These are phyloP conservation scores for Apogon hyalosoma DNA, from an alignment of 2,797 vertebrate genomes.

Conservation along the genomic window DNA sequence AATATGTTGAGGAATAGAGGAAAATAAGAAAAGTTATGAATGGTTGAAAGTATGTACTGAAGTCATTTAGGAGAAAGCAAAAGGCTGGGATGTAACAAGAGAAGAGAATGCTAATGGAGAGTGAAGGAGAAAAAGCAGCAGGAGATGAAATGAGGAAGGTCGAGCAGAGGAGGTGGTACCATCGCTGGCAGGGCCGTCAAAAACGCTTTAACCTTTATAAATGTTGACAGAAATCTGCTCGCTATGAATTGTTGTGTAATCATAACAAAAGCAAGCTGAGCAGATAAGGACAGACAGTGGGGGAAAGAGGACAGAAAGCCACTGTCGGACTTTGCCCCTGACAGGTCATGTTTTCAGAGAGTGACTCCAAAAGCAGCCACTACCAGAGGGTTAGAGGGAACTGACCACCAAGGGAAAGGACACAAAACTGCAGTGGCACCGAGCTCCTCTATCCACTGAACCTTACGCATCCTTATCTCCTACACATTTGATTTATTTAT, in stretches of 20 bases:
- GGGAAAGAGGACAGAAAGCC: not conserved
- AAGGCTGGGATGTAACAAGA: constrained; percentile 23
- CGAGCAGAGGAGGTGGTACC: constrained; percentile 31
- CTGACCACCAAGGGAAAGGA: constrained; percentile 24
- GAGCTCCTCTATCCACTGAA: constrained; percentile 10
- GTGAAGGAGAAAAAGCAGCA: constrained; percentile 29
- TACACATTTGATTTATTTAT: not conserved
- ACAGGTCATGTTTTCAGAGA: constrained; percentile 62
- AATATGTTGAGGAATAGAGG: constrained; percentile 5
- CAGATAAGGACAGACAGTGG: constrained; percentile 42
- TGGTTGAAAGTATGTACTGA: not conserved
- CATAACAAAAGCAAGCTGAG: constrained; percentile 58
- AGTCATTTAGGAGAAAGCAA: constrained; percentile 1
- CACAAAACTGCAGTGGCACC: constrained; percentile 29
- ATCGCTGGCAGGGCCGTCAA: constrained; percentile 37
- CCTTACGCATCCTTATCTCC: not conserved
- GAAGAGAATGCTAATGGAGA: constrained; percentile 20
- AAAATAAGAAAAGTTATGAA: not conserved
- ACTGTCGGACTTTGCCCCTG: constrained; percentile 32
- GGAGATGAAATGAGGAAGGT: constrained; percentile 51
- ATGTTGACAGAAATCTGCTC: constrained; percentile 75
- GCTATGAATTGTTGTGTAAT: constrained; percentile 64
- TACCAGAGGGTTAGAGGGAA: constrained; percentile 21
- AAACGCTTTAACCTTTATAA: constrained; percentile 75
- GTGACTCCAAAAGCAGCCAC: constrained; percentile 38